These are phyloP conservation scores for Sebastes itinus DNA, from an alignment of 2,797 vertebrate genomes.

Conservation along the genomic window DNA sequence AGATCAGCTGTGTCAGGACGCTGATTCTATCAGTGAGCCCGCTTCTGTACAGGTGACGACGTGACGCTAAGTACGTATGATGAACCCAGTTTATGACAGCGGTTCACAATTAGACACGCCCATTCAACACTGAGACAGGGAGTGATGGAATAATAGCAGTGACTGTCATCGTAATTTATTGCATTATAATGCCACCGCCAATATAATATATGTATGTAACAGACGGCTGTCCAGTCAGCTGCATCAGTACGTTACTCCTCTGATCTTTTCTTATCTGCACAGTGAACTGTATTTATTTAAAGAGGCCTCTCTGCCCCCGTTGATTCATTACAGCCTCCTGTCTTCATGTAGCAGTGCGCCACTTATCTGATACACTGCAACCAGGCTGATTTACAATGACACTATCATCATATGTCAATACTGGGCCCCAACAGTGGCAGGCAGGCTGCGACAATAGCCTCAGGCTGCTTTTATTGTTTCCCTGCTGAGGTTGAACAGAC, in stretches of 20 bases:
- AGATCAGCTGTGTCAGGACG: conserved; percentile 41
- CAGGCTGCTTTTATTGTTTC: conserved; percentile 5
- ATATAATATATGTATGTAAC: conserved; percentile 8
- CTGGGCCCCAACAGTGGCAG: background rate
- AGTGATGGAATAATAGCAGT: conserved; percentile 36
- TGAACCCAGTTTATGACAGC: conserved; percentile 31
- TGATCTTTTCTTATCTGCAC: conserved; percentile 37
- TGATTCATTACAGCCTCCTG: conserved; percentile 28
- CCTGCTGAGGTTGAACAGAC: conserved; percentile 16
- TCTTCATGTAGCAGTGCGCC: conserved; percentile 17
- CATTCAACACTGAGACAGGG: conserved; percentile 9
- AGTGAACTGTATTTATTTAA: conserved; percentile 31
- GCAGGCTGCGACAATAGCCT: conserved; percentile 10
- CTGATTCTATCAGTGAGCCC: conserved; percentile 48
- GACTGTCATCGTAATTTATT: conserved; percentile 38
- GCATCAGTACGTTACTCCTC: background rate
- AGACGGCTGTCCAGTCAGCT: conserved; percentile 25
- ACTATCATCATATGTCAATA: conserved; percentile 26
- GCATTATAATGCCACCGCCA: conserved; percentile 12
- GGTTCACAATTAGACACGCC: conserved; percentile 43
- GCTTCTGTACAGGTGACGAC: conserved; percentile 32
- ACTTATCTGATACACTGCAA: conserved; percentile 40
- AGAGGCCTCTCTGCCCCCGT: conserved; percentile 1
- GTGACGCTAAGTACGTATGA: conserved; percentile 17
- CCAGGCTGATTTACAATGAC: conserved; percentile 44